Evolutionary conservation across 1,140 invertebrate genomes (phyloP).

Genomic region (Wasmannia auropunctata): DNA sequence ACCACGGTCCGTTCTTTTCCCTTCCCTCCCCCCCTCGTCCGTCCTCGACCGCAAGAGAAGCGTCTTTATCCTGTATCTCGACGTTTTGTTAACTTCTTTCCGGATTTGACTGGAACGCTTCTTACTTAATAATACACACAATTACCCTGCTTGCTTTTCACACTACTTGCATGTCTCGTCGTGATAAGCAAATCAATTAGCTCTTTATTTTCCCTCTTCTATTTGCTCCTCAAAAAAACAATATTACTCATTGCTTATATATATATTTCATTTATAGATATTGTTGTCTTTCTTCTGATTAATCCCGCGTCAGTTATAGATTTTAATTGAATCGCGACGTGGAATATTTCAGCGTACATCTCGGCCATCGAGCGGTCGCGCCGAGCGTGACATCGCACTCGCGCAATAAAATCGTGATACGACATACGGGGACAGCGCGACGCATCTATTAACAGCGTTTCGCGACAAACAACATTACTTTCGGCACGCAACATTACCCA

Average conservation of each 20-base stretch:
- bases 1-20: neutral
- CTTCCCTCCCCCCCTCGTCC: no score
- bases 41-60: neutral
- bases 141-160: neutral
- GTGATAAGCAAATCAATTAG: neutral
- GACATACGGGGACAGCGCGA: neutral
- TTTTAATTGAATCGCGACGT: neutral
- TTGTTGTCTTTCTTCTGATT: neutral
- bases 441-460: conserved; percentile 29
- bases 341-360: neutral
- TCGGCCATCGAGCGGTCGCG: neutral
- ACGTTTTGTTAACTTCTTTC: conserved; percentile 27
- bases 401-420: conserved; percentile 31
- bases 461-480: conserved; percentile 42
- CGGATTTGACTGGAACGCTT: neutral
- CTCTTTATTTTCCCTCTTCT: neutral
- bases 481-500: conserved; percentile 54
- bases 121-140: neutral
- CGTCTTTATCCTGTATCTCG: neutral
- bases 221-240: neutral
- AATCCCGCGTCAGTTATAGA: neutral
- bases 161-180: neutral
- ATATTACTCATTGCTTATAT: neutral
- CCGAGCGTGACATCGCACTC: neutral
- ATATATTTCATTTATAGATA: no score